These are phyloP conservation scores for Macrotis lagotis DNA, from an alignment of 2,113 vertebrate species.

Conservation along the genomic window DNA sequence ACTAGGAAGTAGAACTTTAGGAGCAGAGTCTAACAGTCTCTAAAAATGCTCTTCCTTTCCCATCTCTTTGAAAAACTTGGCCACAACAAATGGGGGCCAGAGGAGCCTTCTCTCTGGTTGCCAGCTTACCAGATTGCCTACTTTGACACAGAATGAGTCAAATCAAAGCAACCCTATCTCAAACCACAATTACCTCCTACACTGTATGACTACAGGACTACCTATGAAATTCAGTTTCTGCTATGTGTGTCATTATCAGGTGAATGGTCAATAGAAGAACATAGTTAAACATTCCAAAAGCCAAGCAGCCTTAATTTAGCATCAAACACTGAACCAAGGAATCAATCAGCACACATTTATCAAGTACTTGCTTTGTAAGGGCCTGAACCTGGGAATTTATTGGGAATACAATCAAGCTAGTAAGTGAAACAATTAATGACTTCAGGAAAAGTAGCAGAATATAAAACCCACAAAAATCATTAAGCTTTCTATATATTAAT, in stretches of 20 bases:
- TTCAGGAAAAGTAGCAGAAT: neutral
- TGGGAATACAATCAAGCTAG: neutral
- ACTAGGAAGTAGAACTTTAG: neutral
- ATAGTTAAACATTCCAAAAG: neutral
- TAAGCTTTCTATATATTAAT: neutral
- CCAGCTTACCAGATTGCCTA: neutral
- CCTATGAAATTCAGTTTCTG: neutral
- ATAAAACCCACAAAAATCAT: neutral
- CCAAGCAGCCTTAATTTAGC: neutral
- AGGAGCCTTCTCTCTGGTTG: neutral
- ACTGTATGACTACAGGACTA: neutral
- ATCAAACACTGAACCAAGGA: neutral
- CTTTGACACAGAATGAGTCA: conserved; percentile 11
- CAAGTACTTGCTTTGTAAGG: neutral
- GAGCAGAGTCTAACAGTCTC: neutral
- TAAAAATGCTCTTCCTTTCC: neutral
- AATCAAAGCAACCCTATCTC: conserved; percentile 40
- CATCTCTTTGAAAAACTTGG: neutral
- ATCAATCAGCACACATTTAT: neutral
- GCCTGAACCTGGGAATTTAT: neutral
- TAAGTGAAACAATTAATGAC: neutral
- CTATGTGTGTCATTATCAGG: neutral
- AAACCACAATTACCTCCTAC: neutral
- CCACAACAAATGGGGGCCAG: neutral
- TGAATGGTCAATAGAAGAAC: neutral